A percentile compares a stretch with the other conserved stretches of the same genome.
phyloP scores from a whole-genome alignment of 2,797 vertebrate species.

The Mormyrus proboscirostris region DNA sequence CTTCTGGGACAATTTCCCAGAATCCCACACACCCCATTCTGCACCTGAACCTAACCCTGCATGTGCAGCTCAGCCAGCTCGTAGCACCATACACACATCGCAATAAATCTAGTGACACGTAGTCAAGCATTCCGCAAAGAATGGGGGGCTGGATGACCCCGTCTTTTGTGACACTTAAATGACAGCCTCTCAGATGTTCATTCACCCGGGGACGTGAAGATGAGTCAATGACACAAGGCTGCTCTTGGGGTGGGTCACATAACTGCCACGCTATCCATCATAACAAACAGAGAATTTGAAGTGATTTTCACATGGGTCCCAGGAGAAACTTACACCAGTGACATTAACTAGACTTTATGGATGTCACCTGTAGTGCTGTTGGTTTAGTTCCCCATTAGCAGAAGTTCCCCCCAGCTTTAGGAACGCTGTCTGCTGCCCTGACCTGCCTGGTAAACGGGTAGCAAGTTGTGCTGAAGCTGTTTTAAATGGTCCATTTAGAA shows the following conservation, averaged over 20 bases:
- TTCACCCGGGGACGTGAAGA: neutral
- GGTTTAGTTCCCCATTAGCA: neutral
- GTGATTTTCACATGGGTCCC: neutral
- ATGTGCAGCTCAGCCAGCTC: neutral
- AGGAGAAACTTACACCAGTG: neutral
- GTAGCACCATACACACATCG: neutral
- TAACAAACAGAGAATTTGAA: neutral
- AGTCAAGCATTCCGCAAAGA: neutral
- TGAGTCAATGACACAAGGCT: neutral
- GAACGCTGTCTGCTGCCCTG: neutral
- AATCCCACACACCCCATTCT: neutral
- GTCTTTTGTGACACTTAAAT: neutral
- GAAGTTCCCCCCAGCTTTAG: neutral
- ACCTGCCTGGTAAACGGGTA: neutral
- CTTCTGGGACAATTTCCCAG: neutral
- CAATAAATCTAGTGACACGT: neutral
- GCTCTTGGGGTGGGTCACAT: neutral
- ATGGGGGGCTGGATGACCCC: neutral
- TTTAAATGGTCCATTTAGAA: slow-evolving; percentile 6
- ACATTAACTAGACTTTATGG: neutral
- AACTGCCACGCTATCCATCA: neutral
- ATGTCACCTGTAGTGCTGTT: neutral
- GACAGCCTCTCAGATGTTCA: neutral
- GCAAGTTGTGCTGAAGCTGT: neutral
- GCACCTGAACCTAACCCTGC: neutral